phyloP scores from a whole-genome alignment of 2,113 vertebrate species.

The Zootoca vivipara region DNA sequence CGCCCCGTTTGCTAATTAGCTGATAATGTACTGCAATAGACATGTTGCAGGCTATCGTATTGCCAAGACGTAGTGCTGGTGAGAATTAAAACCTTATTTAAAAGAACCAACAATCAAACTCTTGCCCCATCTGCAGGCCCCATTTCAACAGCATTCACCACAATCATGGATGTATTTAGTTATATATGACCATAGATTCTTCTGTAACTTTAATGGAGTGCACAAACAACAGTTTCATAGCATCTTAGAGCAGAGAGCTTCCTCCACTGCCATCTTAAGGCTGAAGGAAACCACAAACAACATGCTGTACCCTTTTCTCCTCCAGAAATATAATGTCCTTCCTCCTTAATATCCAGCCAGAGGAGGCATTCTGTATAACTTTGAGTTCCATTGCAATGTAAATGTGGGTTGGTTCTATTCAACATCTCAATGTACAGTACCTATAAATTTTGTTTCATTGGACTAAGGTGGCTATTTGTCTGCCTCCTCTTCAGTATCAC shows the following conservation, averaged over 20 bases:
- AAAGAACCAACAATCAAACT: conserved; percentile 41
- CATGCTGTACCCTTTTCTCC: not conserved
- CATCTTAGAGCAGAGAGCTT: not conserved
- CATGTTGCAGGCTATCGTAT: conserved; percentile 29
- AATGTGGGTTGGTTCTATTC: not conserved
- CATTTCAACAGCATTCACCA: conserved; percentile 7
- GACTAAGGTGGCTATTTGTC: not conserved
- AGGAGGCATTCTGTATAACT: not conserved
- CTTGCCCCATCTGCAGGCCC: conserved; percentile 31
- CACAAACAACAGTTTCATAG: conserved; percentile 9
- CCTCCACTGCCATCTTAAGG: not conserved
- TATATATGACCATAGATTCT: not conserved
- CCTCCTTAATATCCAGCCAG: not conserved
- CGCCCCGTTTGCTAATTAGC: conserved; percentile 54
- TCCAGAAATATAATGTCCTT: not conserved
- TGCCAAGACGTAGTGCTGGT: conserved; percentile 19
- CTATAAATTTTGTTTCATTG: not conserved
- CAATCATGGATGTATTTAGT: conserved; percentile 19
- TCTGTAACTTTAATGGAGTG: conserved; percentile 16
- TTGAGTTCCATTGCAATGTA: not conserved
- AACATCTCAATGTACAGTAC: not conserved
- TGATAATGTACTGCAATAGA: conserved; percentile 57
- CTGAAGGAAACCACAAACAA: not conserved
- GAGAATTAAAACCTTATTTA: conserved; percentile 51
- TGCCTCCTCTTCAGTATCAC: conserved; percentile 20